Conservation (phyloP, 2,888 invertebrate genomes). For the Stenurella melanura region DNA sequence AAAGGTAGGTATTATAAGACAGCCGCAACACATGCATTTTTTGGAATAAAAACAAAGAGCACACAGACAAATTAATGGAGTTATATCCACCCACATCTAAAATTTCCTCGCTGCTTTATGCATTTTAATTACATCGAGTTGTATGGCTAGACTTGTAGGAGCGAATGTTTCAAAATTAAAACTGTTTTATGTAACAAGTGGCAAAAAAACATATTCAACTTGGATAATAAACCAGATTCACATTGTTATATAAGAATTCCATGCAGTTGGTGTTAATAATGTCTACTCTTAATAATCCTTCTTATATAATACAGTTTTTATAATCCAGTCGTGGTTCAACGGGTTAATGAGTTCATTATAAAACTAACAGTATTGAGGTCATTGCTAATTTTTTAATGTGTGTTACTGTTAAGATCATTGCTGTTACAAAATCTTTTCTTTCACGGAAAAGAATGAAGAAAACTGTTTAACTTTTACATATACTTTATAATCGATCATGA, state of each 20-base stretch:
- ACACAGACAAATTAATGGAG: neutral
- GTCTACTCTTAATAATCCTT: neutral
- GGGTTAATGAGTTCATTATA: slow-evolving; percentile 16
- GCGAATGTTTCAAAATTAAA: neutral
- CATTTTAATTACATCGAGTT: neutral
- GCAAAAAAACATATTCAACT: neutral
- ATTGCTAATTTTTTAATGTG: neutral
- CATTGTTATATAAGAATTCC: neutral
- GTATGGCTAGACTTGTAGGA: neutral
- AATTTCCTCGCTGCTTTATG: neutral
- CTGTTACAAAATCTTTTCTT: no score
- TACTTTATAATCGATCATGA: no score
- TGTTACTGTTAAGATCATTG: neutral
- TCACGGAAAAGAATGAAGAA: no score
- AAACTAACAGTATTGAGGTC: slow-evolving; percentile 1
- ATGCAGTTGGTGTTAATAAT: neutral
- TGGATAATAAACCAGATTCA: neutral
- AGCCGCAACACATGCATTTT: no score
- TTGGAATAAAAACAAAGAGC: neutral
- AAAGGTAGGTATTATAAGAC: no score
- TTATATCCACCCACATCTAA: neutral
- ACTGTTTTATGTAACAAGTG: neutral
- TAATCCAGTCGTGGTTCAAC: slow-evolving; percentile 2
- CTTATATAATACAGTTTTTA: slow-evolving; percentile 9
- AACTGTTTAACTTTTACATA: no score